Evolutionary conservation across 1,140 invertebrate species (phyloP).

Genomic region (Sitodiplosis mosellana): DNA sequence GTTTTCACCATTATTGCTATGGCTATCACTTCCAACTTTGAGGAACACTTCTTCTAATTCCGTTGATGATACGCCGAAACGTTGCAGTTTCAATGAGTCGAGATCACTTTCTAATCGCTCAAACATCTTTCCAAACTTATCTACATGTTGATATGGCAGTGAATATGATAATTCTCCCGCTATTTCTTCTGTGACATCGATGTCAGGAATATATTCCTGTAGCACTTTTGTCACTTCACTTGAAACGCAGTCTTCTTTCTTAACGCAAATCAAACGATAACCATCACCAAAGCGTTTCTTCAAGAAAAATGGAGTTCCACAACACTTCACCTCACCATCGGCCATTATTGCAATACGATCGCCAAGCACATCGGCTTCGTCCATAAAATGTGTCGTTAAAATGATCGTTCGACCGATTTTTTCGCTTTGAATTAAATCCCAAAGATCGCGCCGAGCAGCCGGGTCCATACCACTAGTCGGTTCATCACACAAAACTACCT

Average conservation of each 20-base stretch:
- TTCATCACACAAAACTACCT: conserved; percentile 47
- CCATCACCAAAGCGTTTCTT: too few relatives aligned
- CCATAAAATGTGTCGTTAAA: too few relatives aligned
- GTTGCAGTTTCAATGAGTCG: conserved; percentile 32
- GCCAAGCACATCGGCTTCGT: conserved; percentile 76
- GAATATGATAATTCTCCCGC: conserved; percentile 18
- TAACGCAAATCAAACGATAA: conserved; percentile 32
- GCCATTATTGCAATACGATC: conserved; percentile 81
- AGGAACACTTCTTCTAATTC: conserved; percentile 78
- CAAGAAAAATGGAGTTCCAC: conserved; percentile 24
- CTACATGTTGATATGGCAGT: conserved; percentile 13
- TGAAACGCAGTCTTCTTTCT: conserved; percentile 13
- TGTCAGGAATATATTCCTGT: conserved; percentile 21
- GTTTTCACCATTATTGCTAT: background rate
- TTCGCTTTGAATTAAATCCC: conserved; percentile 55
- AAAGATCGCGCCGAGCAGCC: conserved; percentile 63
- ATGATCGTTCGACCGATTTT: conserved; percentile 48
- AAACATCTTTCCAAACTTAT: conserved; percentile 17
- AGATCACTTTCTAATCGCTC: conserved; percentile 13
- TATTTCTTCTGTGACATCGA: conserved; percentile 16
- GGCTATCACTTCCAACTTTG: conserved; percentile 25
- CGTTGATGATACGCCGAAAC: conserved; percentile 85
- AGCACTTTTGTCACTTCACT: conserved; percentile 14
- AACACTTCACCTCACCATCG: conserved; percentile 54
- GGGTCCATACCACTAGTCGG: conserved; percentile 91